These are phyloP conservation scores for Paragorgia papillata DNA, from an alignment of 92 coral and sea anemone genomes.

Conservation along the genomic window DNA sequence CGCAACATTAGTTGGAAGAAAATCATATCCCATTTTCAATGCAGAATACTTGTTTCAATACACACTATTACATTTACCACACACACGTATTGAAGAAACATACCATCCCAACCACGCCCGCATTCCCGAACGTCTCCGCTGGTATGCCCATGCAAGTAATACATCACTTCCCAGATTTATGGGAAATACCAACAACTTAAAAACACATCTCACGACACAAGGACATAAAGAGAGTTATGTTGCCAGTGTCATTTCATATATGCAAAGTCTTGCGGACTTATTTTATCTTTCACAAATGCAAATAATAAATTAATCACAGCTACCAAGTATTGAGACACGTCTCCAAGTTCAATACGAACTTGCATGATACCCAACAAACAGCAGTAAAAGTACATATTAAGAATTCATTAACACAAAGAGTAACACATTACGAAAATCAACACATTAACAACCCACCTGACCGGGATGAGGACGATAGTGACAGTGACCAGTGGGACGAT, in stretches of 20 bases:
- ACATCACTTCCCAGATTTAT: neutral
- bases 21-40: neutral
- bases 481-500: neutral
- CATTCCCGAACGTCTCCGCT: neutral
- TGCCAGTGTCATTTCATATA: neutral
- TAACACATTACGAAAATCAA: no score
- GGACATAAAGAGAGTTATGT: neutral
- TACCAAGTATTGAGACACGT: neutral
- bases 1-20: neutral
- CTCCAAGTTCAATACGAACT: neutral
- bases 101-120: neutral
- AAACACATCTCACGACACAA: neutral
- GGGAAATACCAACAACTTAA: neutral
- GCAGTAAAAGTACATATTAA: no score
- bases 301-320: neutral
- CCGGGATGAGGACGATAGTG: neutral
- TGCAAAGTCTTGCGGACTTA: neutral
- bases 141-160: neutral
- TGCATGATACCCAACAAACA: neutral
- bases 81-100: neutral
- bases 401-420: no score
- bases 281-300: constrained; percentile 19
- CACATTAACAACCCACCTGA: neutral
- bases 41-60: neutral
- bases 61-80: neutral